Percentiles rank a stretch among this genome's conserved stretches.
Conservation (phyloP, 2,888 invertebrate species). For the Salticus scenicus region DNA sequence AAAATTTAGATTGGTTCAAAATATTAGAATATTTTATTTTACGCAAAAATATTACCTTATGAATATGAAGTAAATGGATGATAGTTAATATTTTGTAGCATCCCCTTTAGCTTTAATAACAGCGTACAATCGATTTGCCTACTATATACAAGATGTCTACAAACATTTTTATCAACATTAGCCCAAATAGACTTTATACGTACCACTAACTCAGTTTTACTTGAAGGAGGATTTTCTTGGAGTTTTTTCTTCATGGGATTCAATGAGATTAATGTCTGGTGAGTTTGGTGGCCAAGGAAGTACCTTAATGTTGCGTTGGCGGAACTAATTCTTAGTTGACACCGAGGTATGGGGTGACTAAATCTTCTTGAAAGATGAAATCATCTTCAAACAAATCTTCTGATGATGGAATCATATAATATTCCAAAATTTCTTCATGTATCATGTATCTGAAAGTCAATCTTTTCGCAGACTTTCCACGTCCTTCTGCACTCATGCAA, state of each 20-base stretch:
- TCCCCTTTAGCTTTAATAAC: constrained; percentile 11
- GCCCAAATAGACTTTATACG: constrained; percentile 11
- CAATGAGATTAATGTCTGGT: neutral
- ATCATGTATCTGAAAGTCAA: neutral
- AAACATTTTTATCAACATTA: neutral
- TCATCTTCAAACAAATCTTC: neutral
- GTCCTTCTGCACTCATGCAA: constrained; percentile 11
- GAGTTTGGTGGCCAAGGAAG: constrained; percentile 5
- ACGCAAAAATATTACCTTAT: too few relatives aligned
- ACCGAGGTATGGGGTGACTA: neutral
- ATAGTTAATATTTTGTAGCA: neutral
- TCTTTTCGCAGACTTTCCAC: constrained; percentile 4
- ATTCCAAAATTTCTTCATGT: neutral
- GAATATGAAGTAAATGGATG: neutral
- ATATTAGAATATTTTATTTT: too few relatives aligned
- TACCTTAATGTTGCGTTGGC: neutral
- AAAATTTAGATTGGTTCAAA: too few relatives aligned
- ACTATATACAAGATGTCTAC: neutral
- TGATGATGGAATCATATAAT: constrained; percentile 8
- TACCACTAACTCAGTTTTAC: constrained; percentile 6
- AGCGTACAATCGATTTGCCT: neutral
- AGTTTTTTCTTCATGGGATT: neutral
- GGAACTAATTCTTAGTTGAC: neutral
- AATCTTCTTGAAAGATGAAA: too few relatives aligned
- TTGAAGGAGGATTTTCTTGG: constrained; percentile 11